Evolutionary conservation across 2,113 vertebrate species (phyloP).

Genomic region (Suncus etruscus): DNA sequence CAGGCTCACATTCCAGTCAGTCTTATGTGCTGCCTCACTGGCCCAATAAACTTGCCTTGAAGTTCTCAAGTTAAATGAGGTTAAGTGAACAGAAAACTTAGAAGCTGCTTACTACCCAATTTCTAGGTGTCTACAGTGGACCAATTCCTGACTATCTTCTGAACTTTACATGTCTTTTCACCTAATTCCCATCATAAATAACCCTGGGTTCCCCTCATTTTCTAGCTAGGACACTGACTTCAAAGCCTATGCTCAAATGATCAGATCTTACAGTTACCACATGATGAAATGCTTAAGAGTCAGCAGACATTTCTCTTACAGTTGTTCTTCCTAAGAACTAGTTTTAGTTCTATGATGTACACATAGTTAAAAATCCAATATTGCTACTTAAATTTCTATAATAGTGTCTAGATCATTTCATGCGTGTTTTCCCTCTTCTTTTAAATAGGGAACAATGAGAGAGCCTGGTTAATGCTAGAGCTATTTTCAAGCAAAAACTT

Average conservation of each 20-base stretch:
- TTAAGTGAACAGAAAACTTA: not conserved
- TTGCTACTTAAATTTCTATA: not conserved
- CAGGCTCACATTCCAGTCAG: too few relatives aligned
- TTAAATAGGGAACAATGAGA: not conserved
- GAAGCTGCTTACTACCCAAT: not conserved
- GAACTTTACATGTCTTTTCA: not conserved
- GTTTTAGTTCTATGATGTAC: not conserved
- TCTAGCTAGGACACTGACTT: not conserved
- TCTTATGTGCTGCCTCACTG: too few relatives aligned
- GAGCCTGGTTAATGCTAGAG: not conserved
- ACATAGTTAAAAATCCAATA: slow-evolving; percentile 23
- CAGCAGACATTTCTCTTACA: not conserved
- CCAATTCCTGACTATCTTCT: not conserved
- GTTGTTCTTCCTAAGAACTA: not conserved
- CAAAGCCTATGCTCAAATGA: not conserved
- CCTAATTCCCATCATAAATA: slow-evolving; percentile 10
- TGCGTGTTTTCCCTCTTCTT: not conserved
- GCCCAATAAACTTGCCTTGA: not conserved
- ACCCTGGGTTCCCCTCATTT: not conserved
- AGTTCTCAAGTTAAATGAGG: not conserved
- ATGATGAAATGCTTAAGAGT: not conserved
- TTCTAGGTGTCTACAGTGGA: not conserved
- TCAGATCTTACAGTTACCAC: not conserved
- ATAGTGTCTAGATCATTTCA: not conserved
- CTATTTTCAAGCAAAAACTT: not conserved